Evolutionary conservation across 2,113 vertebrate genomes (phyloP).

Genomic region (Spea multiplicata): DNA sequence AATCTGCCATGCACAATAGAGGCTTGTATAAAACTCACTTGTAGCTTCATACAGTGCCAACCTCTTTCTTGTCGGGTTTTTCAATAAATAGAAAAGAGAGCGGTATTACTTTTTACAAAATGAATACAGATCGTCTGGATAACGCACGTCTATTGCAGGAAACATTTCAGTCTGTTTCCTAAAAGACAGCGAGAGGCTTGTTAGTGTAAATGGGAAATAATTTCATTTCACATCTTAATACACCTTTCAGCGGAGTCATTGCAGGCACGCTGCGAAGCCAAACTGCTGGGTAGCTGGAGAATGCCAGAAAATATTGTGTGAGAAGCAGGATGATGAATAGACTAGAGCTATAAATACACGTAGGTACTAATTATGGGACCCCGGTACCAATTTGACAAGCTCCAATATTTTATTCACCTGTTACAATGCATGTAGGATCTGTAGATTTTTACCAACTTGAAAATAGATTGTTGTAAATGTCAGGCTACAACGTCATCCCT

Average conservation of each 20-base stretch:
- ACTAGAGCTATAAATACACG: too few relatives aligned
- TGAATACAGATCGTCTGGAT: constrained; percentile 8
- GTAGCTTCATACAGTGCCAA: neutral
- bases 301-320: constrained; percentile 36
- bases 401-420: too few relatives aligned
- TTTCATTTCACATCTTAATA: constrained; percentile 45
- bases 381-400: too few relatives aligned
- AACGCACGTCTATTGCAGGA: constrained; percentile 11
- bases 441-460: too few relatives aligned
- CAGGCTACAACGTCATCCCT: too few relatives aligned
- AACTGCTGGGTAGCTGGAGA: constrained; percentile 31
- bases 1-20: too few relatives aligned
- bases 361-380: too few relatives aligned
- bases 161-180: constrained; percentile 7
- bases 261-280: constrained; percentile 35
- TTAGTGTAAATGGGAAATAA: constrained; percentile 43
- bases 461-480: too few relatives aligned
- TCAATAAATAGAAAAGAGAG: neutral
- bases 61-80: neutral
- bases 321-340: neutral
- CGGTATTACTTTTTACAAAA: neutral
- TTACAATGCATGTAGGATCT: too few relatives aligned
- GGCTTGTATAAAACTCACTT: neutral
- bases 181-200: constrained; percentile 43
- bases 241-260: constrained; percentile 24